These are phyloP conservation scores for Scaptomyza caliginosa DNA, from an alignment of 2,888 invertebrate genomes.

Conservation along the genomic window DNA sequence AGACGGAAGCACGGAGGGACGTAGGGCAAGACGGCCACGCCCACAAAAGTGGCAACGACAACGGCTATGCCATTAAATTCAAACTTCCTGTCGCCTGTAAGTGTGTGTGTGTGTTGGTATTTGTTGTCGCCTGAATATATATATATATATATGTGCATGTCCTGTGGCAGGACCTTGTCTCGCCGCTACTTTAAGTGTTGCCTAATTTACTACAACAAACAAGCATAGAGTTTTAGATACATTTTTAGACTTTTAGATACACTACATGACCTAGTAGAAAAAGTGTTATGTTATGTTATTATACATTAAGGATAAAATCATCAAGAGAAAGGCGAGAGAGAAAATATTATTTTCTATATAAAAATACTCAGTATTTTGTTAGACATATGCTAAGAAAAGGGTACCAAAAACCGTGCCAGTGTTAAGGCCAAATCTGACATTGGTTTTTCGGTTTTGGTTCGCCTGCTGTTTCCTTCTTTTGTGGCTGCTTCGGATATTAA, in stretches of 20 bases:
- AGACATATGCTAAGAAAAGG: not conserved
- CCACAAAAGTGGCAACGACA: slow-evolving; percentile 37
- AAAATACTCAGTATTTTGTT: not conserved
- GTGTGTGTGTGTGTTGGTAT: slow-evolving; percentile 7
- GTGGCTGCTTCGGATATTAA: slow-evolving; percentile 68
- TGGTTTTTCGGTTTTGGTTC: slow-evolving; percentile 44
- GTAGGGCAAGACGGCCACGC: slow-evolving; percentile 34
- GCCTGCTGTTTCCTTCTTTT: slow-evolving; percentile 51
- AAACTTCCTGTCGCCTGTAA: slow-evolving; percentile 50
- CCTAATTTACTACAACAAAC: slow-evolving; percentile 68
- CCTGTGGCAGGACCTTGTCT: slow-evolving; percentile 48
- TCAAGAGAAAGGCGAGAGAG: no score
- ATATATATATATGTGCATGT: slow-evolving; percentile 37
- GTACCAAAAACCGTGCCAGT: slow-evolving; percentile 9
- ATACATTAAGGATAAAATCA: no score
- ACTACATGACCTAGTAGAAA: not conserved
- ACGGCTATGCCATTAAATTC: slow-evolving; percentile 61
- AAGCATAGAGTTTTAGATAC: not conserved
- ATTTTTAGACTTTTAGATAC: slow-evolving; percentile 14
- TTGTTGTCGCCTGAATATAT: slow-evolving; percentile 30
- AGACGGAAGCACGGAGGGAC: no score
- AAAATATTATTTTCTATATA: no score
- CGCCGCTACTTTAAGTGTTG: slow-evolving; percentile 66
- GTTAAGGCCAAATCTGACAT: slow-evolving; percentile 48
- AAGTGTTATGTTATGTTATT: not conserved